Evolutionary conservation across 2,113 vertebrate genomes (phyloP).

Genomic region (Australoheros scitulus): DNA sequence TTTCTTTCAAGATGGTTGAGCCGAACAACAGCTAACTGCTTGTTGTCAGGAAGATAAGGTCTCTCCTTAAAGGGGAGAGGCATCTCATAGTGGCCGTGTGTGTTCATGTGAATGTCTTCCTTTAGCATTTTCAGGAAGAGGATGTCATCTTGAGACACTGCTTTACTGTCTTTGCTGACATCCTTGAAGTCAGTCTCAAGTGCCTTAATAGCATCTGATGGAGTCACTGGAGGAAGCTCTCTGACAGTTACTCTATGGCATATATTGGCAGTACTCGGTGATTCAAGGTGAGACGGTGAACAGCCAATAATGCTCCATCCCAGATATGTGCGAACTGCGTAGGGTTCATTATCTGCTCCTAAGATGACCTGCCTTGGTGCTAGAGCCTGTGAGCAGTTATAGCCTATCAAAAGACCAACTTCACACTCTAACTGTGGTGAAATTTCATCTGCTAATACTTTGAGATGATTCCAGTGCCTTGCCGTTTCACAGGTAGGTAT

Average conservation of each 20-base stretch:
- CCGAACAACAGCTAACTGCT: neutral
- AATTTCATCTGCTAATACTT: no score
- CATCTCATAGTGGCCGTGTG: no score
- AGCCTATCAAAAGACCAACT: no score
- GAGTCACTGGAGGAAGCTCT: neutral
- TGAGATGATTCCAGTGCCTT: no score
- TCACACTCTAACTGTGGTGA: no score
- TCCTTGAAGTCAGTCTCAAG: conserved; percentile 12
- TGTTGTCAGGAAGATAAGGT: conserved; percentile 4
- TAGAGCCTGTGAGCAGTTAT: neutral
- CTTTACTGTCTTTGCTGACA: neutral
- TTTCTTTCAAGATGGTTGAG: conserved; percentile 5
- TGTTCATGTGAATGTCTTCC: neutral
- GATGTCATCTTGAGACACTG: conserved; percentile 7
- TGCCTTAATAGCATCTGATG: neutral
- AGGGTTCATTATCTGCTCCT: neutral
- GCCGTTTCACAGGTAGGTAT: no score
- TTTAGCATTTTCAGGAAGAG: neutral
- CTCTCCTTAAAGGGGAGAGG: neutral
- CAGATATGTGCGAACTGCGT: neutral
- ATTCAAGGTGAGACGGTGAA: neutral
- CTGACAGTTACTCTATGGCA: neutral
- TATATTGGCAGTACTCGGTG: accelerated
- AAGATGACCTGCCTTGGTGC: neutral
- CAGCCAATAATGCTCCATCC: conserved; percentile 10